Conservation (phyloP, 2,113 vertebrate genomes). For the Rhipidura dahli region DNA sequence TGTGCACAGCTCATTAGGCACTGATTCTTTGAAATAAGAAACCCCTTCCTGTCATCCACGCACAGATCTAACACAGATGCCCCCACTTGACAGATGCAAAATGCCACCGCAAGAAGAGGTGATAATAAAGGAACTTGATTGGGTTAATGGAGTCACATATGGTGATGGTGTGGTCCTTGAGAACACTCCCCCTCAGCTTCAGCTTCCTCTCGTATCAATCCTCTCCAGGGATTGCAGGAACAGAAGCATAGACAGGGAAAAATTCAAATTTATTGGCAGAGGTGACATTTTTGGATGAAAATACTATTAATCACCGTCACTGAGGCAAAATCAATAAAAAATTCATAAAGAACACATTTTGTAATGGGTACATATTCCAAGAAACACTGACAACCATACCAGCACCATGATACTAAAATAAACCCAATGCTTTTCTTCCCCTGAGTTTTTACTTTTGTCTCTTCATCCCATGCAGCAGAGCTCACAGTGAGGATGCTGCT, state of each 20-base stretch:
- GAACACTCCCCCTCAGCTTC: not conserved
- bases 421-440: not conserved
- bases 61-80: not conserved
- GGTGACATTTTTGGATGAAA: not conserved
- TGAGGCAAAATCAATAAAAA: not conserved
- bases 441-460: not conserved
- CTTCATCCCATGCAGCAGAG: not conserved
- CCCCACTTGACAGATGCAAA: not conserved
- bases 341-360: not conserved
- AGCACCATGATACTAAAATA: not conserved
- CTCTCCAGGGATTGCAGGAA: not conserved
- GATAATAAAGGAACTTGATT: not conserved
- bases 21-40: not conserved
- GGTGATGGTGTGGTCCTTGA: not conserved
- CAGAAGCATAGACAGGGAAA: not conserved
- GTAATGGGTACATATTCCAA: not conserved
- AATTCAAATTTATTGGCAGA: not conserved
- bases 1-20: not conserved
- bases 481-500: not conserved
- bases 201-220: not conserved
- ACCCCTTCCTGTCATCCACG: not conserved
- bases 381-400: not conserved
- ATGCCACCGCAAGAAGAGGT: not conserved
- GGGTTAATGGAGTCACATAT: not conserved
- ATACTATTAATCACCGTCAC: not conserved